Percentiles rank a stretch among this genome's conserved stretches.
phyloP scores from a whole-genome alignment of 2,888 invertebrate species.

The Ceraclea dissimilis region DNA sequence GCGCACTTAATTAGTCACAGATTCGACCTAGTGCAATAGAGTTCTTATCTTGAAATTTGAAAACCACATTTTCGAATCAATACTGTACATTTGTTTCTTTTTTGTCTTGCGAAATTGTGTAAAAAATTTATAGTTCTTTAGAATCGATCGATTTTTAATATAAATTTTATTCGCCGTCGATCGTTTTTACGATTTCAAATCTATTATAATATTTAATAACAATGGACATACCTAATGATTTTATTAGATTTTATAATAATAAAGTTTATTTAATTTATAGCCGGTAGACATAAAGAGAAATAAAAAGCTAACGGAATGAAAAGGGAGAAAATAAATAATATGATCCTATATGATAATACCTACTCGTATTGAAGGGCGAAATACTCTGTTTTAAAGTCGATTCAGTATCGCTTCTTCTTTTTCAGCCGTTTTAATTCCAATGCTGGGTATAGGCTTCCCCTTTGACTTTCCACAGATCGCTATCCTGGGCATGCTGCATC shows the following conservation, averaged over 20 bases:
- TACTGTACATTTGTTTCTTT: neutral
- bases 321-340: conserved; percentile 4
- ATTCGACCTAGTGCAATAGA: too few species aligned
- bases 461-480: too few species aligned
- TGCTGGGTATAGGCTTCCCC: too few species aligned
- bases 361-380: too few species aligned
- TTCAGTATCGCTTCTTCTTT: too few species aligned
- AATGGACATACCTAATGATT: neutral
- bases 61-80: too few species aligned
- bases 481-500: too few species aligned
- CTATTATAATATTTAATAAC: neutral
- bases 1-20: too few species aligned
- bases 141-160: neutral
- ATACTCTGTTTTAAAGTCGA: too few species aligned
- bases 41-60: too few species aligned
- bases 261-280: conserved; percentile 14
- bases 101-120: neutral
- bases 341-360: too few species aligned
- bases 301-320: conserved; percentile 1
- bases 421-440: too few species aligned
- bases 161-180: neutral
- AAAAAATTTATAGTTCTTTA: neutral
- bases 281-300: conserved; percentile 18
- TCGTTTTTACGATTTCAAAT: conserved; percentile 7
- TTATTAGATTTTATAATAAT: neutral